Evolutionary conservation across 1,140 invertebrate species (phyloP), one percentile per base, ranked within the genome.

Genomic region (Megathymus violae): DNA sequence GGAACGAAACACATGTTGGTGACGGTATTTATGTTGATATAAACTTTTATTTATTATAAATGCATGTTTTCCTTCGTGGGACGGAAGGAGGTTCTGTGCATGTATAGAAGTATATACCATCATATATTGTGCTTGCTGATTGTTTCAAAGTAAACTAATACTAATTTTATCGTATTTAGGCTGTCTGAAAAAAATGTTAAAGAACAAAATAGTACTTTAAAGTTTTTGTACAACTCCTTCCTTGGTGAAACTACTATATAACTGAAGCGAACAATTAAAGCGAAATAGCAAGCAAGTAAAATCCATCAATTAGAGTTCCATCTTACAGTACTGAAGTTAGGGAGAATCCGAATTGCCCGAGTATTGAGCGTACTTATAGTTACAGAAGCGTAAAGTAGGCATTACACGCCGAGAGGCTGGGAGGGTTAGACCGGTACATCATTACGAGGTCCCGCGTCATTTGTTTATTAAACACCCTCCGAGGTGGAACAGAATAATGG

Each of bases 381-480:
- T 60, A 67, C 48, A 67, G 62, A 54, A 80, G 69, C 75, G 75
- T 82, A 83, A 81, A 84, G 72, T 86, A 73, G 75, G 75, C 69
- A 78, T 75, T 75, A 79, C 70, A 76, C 70, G 72, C 52, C 69
- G 64, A 72, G 68, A 68, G 64, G 67, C 66, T 66, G 74, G 74
- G 67, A 64, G 65, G 67, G 65, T 60, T 68, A 67, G 67, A 72
- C 64, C 68, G 69, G 70, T 68, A 77, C 75, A 79, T 83, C 82
- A 85, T 87, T 83, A 82, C 74, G 71, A 74, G 66, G 73, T 75
- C 76, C 78, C 78, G 77, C 85, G 78, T 89, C 87, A 88, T 89
- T 88, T 87, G 85, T 88, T 90, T 90, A 87, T 87, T 88, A 88
- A 87, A 89, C 85, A 88, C 84, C 82, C 82, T 80, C 79, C 76